phyloP scores from a whole-genome alignment of 1,140 invertebrate genomes.

The Araneus ventricosus region DNA sequence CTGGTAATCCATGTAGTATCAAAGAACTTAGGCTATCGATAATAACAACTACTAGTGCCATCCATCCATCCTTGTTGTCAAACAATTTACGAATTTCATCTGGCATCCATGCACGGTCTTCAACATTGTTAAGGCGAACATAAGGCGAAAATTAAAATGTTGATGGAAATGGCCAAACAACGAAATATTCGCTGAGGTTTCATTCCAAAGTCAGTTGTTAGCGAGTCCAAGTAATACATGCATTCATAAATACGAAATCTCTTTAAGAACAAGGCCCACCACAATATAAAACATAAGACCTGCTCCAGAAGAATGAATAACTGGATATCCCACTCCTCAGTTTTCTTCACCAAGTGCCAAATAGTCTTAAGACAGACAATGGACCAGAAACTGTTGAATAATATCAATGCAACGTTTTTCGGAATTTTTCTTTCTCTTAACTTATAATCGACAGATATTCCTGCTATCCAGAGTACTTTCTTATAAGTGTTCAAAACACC shows the following conservation, averaged over 20 bases:
- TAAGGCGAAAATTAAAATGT: not conserved
- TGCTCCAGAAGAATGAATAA: not conserved
- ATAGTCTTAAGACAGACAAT: not conserved
- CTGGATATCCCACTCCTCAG: not conserved
- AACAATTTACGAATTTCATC: not conserved
- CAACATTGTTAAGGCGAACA: not conserved
- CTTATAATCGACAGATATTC: not conserved
- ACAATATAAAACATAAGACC: not conserved
- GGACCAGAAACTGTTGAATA: not conserved
- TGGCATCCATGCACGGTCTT: not conserved
- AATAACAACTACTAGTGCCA: not conserved
- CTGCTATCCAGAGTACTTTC: not conserved
- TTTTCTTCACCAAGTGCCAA: not conserved
- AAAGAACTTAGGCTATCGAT: not conserved
- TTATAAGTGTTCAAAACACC: not conserved
- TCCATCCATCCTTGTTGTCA: not conserved
- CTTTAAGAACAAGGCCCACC: not conserved
- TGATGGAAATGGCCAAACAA: not conserved
- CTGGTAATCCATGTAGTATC: not conserved
- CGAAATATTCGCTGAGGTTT: not conserved
- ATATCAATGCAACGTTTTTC: not conserved
- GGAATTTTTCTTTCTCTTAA: not conserved
- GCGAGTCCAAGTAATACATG: not conserved
- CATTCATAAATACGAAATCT: not conserved
- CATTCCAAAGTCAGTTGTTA: not conserved